phyloP scores from a whole-genome alignment of 2,888 invertebrate species.

The Sicus ferrugineus region DNA sequence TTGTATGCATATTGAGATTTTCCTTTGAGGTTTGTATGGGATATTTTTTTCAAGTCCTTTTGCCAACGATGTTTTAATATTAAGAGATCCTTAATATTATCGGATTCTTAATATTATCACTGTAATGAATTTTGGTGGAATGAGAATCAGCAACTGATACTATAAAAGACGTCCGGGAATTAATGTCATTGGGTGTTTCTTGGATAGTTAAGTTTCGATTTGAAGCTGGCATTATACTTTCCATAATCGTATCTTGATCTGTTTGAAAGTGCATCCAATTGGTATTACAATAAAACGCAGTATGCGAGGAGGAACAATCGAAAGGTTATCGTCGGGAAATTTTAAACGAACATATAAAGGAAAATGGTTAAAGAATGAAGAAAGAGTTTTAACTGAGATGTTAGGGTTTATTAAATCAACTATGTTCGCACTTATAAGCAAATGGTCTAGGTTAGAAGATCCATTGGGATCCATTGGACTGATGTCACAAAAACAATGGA shows the following conservation, averaged over 20 bases:
- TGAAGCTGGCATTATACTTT: not conserved
- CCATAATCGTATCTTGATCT: not conserved
- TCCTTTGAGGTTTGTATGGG: not conserved
- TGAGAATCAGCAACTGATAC: not conserved
- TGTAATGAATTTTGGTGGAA: not conserved
- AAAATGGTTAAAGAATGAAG: too few species aligned
- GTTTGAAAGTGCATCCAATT: not conserved
- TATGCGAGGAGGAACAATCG: not conserved
- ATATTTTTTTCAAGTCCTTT: not conserved
- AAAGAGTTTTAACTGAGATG: not conserved
- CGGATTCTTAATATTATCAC: not conserved
- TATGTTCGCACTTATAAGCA: not conserved
- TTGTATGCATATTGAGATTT: not conserved
- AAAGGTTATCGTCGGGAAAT: not conserved
- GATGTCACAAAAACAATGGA: not conserved
- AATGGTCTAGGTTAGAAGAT: not conserved
- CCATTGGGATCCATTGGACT: not conserved
- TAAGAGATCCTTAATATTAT: not conserved
- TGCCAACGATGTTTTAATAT: not conserved
- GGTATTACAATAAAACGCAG: not conserved
- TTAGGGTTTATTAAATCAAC: not conserved
- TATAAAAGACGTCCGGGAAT: not conserved
- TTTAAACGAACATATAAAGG: not conserved
- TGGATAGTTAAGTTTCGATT: not conserved
- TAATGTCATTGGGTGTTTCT: not conserved